A percentile compares a stretch with the other conserved stretches of the same genome.
Conservation (phyloP, 1,140 invertebrate genomes). For the Apis dorsata region DNA sequence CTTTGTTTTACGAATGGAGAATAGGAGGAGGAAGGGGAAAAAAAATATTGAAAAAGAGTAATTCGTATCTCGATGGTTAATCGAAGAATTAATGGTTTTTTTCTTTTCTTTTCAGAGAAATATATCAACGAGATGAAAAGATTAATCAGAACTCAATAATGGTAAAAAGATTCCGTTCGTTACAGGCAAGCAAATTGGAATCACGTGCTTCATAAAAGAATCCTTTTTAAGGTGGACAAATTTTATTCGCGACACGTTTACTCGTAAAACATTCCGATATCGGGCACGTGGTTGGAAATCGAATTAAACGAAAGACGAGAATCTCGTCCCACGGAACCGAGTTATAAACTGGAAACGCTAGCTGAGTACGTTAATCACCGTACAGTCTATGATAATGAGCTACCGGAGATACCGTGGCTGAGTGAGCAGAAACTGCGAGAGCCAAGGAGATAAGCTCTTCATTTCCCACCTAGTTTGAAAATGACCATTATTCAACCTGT, state of each 20-base stretch:
- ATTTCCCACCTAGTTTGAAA: not conserved
- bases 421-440: slow-evolving; percentile 21
- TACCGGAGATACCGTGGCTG: slow-evolving; percentile 18
- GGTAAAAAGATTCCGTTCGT: too few relatives aligned
- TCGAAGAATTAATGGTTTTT: too few relatives aligned
- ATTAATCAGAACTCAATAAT: too few relatives aligned
- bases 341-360: slow-evolving; percentile 22
- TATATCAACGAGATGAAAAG: too few relatives aligned
- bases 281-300: not conserved
- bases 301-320: slow-evolving; percentile 8
- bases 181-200: too few relatives aligned
- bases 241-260: not conserved
- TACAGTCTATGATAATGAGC: slow-evolving; percentile 33
- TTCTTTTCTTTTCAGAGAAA: too few relatives aligned
- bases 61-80: too few relatives aligned
- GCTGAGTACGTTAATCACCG: slow-evolving; percentile 33
- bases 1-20: too few relatives aligned
- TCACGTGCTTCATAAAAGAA: not conserved
- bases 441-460: slow-evolving; percentile 31
- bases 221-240: not conserved
- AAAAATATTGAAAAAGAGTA: too few relatives aligned
- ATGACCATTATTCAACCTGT: slow-evolving; percentile 27
- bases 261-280: not conserved
- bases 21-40: too few relatives aligned
- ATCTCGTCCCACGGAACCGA: not conserved